These are phyloP conservation scores for Rhea pennata DNA, from an alignment of 2,113 vertebrate species.

Conservation along the genomic window DNA sequence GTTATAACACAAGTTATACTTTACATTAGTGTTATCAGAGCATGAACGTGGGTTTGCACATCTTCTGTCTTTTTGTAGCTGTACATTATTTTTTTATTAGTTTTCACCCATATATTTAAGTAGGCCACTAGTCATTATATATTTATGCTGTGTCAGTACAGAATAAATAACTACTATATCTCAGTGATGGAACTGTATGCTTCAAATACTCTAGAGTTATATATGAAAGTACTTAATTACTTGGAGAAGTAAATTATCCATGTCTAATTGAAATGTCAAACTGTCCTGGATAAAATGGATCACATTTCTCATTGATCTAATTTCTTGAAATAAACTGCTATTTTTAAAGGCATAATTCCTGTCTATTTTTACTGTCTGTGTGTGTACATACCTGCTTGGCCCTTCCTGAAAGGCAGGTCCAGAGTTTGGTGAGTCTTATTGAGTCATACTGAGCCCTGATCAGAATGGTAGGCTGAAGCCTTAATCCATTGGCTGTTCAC, in stretches of 20 bases:
- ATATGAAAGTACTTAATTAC: constrained; percentile 4
- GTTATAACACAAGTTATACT: background rate
- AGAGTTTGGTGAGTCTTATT: background rate
- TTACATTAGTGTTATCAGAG: background rate
- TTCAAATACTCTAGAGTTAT: constrained; percentile 3
- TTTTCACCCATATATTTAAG: constrained; percentile 24
- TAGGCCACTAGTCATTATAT: constrained; percentile 31
- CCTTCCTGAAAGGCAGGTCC: background rate
- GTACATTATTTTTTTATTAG: background rate
- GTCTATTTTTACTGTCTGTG: background rate
- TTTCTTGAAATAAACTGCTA: background rate
- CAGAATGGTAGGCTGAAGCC: background rate
- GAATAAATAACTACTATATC: constrained; percentile 13
- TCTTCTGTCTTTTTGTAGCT: background rate
- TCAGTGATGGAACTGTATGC: background rate
- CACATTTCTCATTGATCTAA: background rate
- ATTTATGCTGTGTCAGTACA: constrained; percentile 7
- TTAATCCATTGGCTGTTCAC: background rate
- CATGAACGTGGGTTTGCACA: background rate
- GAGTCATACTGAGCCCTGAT: background rate
- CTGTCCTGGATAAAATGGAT: background rate
- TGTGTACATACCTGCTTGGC: background rate
- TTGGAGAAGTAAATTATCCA: constrained; percentile 11
- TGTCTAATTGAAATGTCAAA: constrained; percentile 19
- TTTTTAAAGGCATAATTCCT: background rate